Evolutionary conservation across 1,140 invertebrate species (phyloP).

Genomic region (Prorops nasuta): DNA sequence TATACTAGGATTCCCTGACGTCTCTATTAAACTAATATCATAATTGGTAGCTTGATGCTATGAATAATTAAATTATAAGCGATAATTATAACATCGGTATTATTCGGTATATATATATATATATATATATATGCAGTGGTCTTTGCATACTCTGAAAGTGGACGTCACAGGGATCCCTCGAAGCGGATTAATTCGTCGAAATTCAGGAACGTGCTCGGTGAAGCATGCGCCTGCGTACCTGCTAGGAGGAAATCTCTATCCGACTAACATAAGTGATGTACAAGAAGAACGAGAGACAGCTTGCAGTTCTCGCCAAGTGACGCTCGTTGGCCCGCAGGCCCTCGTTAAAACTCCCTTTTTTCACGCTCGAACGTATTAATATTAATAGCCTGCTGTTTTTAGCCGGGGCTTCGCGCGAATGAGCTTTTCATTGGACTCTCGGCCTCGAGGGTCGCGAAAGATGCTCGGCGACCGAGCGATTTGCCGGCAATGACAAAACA

Average conservation of each 20-base stretch:
- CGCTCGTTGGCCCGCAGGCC: not conserved
- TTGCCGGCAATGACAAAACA: constrained; percentile 3
- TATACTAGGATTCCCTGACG: too few relatives aligned
- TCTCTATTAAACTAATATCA: too few relatives aligned
- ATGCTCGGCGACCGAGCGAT: constrained; percentile 14
- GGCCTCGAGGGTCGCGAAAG: constrained; percentile 12
- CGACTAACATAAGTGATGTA: constrained; percentile 8
- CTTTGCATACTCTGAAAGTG: too few relatives aligned
- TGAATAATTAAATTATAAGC: too few relatives aligned
- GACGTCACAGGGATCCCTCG: too few relatives aligned
- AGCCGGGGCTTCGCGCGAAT: constrained; percentile 12
- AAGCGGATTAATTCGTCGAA: not conserved
- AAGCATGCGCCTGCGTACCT: too few relatives aligned
- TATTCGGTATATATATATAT: too few relatives aligned
- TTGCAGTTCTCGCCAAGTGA: not conserved
- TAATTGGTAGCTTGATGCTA: too few relatives aligned
- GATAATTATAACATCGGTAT: too few relatives aligned
- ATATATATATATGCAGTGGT: too few relatives aligned
- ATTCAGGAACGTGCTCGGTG: not conserved
- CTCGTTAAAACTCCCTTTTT: constrained; percentile 14
- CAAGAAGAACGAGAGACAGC: constrained; percentile 1
- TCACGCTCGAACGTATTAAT: constrained; percentile 15
- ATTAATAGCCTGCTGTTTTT: constrained; percentile 23
- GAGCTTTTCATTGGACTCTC: constrained; percentile 21
- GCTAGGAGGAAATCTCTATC: constrained; percentile 13